Conservation (phyloP, 1,140 invertebrate species). For the Anthonomus grandis region DNA sequence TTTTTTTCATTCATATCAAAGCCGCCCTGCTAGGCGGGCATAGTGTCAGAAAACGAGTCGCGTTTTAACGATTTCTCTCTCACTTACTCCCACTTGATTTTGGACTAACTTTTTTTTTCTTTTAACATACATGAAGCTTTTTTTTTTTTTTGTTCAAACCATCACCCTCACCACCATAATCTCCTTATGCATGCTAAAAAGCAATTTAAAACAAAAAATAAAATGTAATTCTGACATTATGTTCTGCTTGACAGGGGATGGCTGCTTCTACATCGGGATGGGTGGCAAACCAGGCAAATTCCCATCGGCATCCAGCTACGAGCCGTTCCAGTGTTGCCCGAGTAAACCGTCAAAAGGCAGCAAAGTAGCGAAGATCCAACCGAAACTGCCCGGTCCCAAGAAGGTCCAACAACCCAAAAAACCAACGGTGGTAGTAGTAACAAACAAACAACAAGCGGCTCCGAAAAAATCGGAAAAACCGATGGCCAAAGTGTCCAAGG, state of each 20-base stretch:
- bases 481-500: slow-evolving; percentile 34
- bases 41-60: slow-evolving; percentile 52
- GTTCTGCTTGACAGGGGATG: slow-evolving; percentile 77
- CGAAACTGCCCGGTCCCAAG: slow-evolving; percentile 42
- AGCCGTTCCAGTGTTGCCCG: slow-evolving; percentile 87
- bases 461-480: slow-evolving; percentile 42
- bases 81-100: slow-evolving; percentile 29
- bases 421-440: too few relatives aligned
- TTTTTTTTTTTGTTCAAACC: not conserved
- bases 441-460: slow-evolving; percentile 43
- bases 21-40: slow-evolving; percentile 46
- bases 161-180: not conserved
- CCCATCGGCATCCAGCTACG: slow-evolving; percentile 66
- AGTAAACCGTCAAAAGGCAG: slow-evolving; percentile 70
- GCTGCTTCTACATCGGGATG: slow-evolving; percentile 93
- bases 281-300: slow-evolving; percentile 74
- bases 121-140: slow-evolving; percentile 16
- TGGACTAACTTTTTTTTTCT: too few relatives aligned
- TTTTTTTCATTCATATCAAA: slow-evolving; percentile 1
- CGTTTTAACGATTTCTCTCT: slow-evolving; percentile 24
- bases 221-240: slow-evolving; percentile 56
- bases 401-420: slow-evolving; percentile 38
- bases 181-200: not conserved
- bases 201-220: not conserved
- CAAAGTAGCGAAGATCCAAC: slow-evolving; percentile 63